These are phyloP conservation scores for Triplophysa yarkandensis DNA, from an alignment of 2,797 vertebrate genomes.

Conservation along the genomic window DNA sequence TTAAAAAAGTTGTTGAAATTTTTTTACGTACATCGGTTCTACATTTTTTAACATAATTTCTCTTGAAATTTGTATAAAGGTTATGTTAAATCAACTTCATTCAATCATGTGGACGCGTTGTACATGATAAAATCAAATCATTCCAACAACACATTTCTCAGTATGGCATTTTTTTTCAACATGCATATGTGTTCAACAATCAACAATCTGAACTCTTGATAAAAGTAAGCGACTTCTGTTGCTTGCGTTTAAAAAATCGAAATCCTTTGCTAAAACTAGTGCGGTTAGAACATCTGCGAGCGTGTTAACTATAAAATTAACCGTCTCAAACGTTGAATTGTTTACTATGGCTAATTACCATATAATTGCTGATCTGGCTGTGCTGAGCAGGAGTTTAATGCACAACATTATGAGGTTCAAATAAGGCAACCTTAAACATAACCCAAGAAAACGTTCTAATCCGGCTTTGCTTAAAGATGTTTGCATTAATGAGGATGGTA, in stretches of 20 bases:
- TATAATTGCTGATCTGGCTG: slow-evolving; percentile 43
- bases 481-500: slow-evolving; percentile 41
- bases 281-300: slow-evolving; percentile 31
- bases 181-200: neutral
- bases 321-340: slow-evolving; percentile 33
- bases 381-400: slow-evolving; percentile 40
- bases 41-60: too few species aligned
- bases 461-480: slow-evolving; percentile 17
- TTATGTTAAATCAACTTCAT: too few species aligned
- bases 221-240: neutral
- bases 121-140: too few species aligned
- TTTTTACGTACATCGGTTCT: too few species aligned
- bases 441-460: slow-evolving; percentile 32
- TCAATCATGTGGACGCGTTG: too few species aligned
- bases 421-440: slow-evolving; percentile 38
- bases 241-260: neutral
- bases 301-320: slow-evolving; percentile 35
- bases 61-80: too few species aligned
- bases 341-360: slow-evolving; percentile 42
- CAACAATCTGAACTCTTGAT: neutral
- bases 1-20: too few species aligned
- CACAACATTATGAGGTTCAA: slow-evolving; percentile 27
- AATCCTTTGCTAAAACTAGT: neutral
- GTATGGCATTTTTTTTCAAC: too few species aligned
- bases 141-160: too few species aligned